Evolutionary conservation across 2,113 vertebrate species (phyloP).

Genomic region (Acanthochromis polyacanthus): DNA sequence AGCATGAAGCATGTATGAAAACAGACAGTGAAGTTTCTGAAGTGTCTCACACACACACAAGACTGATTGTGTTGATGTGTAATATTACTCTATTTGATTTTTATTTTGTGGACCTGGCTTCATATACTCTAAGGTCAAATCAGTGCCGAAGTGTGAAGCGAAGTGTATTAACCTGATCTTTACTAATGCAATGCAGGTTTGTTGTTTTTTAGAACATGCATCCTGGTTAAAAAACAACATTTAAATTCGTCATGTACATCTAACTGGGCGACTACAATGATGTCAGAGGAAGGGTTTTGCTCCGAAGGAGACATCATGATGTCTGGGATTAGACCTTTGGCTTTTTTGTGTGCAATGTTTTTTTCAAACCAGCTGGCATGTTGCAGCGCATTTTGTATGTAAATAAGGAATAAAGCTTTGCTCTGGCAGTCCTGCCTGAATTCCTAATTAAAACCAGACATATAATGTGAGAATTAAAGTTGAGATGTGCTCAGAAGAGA

Average conservation of each 20-base stretch:
- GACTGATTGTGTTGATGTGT: constrained; percentile 21
- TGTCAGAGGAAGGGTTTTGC: not conserved
- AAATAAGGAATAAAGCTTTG: not conserved
- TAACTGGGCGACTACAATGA: not conserved
- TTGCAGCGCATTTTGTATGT: not conserved
- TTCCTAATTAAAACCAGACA: constrained; percentile 8
- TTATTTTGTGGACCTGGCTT: not conserved
- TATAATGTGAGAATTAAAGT: constrained; percentile 37
- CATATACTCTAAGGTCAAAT: not conserved
- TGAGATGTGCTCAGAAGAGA: constrained; percentile 49
- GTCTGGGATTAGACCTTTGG: constrained; percentile 3
- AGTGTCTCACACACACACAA: not conserved
- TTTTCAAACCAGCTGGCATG: not conserved
- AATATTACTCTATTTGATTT: not conserved
- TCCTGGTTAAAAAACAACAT: not conserved
- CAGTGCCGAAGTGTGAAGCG: too few relatives aligned
- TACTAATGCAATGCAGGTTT: not conserved
- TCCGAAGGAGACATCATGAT: not conserved
- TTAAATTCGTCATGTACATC: not conserved
- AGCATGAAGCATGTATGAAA: constrained; percentile 46
- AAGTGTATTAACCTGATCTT: constrained; percentile 1
- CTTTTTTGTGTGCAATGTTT: constrained; percentile 1
- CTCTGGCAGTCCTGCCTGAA: not conserved
- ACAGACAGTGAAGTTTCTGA: constrained; percentile 22
- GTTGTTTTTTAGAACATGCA: constrained; percentile 6